Evolutionary conservation across 2,113 vertebrate species (phyloP).

Genomic region (Formicarius rufipectus): DNA sequence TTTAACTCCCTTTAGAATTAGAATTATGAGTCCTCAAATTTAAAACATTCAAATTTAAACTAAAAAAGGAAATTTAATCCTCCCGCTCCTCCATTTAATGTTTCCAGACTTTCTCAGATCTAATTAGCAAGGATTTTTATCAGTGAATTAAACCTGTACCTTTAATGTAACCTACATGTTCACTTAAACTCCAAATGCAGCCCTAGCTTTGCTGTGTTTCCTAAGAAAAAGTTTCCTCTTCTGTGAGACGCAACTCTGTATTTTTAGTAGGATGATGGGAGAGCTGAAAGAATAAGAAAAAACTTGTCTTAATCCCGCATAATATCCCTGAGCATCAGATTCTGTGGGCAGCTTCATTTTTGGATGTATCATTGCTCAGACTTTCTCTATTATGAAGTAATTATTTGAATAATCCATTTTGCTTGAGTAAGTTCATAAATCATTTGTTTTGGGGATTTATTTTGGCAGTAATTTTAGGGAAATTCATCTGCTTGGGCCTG

Average conservation of each 20-base stretch:
- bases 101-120: neutral
- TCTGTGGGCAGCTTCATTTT: conserved; percentile 49
- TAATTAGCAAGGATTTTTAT: conserved; percentile 15
- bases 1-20: neutral
- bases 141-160: neutral
- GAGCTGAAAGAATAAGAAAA: conserved; percentile 5
- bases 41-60: neutral
- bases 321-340: conserved; percentile 53
- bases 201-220: neutral
- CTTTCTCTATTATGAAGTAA: conserved; percentile 47
- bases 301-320: conserved; percentile 48
- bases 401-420: conserved; percentile 64
- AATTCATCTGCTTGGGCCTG: neutral
- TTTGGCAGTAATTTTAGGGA: neutral
- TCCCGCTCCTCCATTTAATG: neutral
- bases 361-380: conserved; percentile 49
- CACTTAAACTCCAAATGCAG: neutral
- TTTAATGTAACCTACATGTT: neutral
- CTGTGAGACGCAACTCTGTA: neutral
- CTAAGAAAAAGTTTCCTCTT: neutral
- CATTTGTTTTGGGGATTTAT: conserved; percentile 27
- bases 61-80: neutral
- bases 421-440: conserved; percentile 33
- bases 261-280: conserved; percentile 16
- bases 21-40: neutral